These are phyloP conservation scores for Eudyptes chrysolophus DNA, from an alignment of 2,113 vertebrate species.

Conservation along the genomic window DNA sequence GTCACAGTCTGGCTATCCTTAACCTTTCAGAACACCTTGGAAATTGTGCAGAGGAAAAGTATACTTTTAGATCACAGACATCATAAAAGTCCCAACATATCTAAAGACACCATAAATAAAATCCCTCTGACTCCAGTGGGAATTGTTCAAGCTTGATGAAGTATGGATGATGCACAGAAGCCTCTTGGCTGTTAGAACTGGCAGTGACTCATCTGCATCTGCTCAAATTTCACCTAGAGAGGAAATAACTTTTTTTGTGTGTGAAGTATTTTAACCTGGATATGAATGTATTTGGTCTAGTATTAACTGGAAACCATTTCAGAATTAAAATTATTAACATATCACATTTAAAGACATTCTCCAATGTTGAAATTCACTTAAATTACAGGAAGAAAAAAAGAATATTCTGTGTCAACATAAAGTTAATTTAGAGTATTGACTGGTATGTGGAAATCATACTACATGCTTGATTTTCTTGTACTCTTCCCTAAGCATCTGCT, in stretches of 20 bases:
- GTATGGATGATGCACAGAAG: background rate
- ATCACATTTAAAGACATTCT: background rate
- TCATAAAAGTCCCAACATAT: background rate
- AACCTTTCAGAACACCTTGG: background rate
- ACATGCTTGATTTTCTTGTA: background rate
- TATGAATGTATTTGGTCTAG: background rate
- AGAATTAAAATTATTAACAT: background rate
- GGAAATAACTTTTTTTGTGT: background rate
- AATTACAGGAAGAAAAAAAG: accelerated
- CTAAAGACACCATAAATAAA: background rate
- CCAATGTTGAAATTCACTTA: background rate
- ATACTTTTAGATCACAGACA: background rate
- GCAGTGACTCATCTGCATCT: background rate
- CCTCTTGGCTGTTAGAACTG: background rate
- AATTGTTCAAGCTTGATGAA: background rate
- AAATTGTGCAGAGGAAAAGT: background rate
- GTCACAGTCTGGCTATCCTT: background rate
- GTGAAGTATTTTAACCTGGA: background rate
- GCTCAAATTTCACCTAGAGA: background rate
- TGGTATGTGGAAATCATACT: background rate
- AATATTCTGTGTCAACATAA: background rate
- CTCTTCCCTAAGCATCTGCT: background rate
- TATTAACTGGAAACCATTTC: background rate
- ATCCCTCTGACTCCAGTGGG: background rate
- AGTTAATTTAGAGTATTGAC: background rate